A percentile compares a stretch with the other conserved stretches of the same genome.
These are phyloP conservation scores for Bothrops jararaca DNA, from an alignment of 2,113 vertebrate genomes.

Conservation along the genomic window DNA sequence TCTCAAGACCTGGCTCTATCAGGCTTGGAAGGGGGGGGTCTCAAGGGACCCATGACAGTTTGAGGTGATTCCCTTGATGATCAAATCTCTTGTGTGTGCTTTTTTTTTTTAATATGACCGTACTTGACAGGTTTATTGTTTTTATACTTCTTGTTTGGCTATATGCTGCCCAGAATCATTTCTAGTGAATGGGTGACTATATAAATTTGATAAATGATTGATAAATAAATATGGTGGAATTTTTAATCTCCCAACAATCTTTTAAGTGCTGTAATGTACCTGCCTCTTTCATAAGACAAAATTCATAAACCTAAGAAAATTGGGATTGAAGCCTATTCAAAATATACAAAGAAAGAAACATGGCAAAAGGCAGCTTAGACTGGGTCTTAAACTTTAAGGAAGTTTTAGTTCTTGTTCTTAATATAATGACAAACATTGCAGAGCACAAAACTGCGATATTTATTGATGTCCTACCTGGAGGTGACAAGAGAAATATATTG, in stretches of 20 bases:
- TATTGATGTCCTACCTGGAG: background rate
- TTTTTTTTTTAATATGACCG: background rate
- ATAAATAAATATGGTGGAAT: background rate
- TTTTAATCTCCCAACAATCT: background rate
- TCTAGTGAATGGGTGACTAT: background rate
- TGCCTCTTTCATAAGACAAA: background rate
- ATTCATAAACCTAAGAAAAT: background rate
- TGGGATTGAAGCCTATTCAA: background rate
- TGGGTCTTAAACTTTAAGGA: background rate
- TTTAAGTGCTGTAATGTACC: background rate
- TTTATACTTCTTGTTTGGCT: background rate
- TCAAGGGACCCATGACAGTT: background rate
- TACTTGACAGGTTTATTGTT: background rate
- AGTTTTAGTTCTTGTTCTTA: background rate
- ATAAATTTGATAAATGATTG: background rate
- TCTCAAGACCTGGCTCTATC: background rate
- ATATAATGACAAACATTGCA: constrained; percentile 3
- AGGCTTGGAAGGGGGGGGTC: background rate
- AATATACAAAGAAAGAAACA: background rate
- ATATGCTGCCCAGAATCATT: background rate
- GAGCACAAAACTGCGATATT: background rate
- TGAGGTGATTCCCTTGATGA: background rate
- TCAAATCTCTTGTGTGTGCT: background rate
- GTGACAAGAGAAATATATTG: constrained; percentile 7
- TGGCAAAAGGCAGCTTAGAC: background rate